Conservation (phyloP, 2,113 vertebrate species). For the Steatornis caripensis region DNA sequence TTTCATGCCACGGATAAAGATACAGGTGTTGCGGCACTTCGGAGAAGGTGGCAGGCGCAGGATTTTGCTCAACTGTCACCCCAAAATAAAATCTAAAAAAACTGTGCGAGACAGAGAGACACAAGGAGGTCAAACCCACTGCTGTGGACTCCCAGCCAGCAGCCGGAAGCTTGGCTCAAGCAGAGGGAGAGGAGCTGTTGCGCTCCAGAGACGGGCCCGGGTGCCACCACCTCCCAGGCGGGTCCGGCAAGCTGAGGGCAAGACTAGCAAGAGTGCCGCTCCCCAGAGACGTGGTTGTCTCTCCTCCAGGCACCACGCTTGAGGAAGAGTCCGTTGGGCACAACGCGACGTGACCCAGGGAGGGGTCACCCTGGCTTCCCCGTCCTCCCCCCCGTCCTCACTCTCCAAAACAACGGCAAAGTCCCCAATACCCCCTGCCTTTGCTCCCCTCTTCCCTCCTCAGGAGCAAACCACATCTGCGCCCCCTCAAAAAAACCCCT, state of each 20-base stretch:
- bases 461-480: not conserved
- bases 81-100: not conserved
- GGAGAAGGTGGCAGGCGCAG: not conserved
- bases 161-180: not conserved
- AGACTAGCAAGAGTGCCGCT: not conserved
- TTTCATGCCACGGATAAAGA: not conserved
- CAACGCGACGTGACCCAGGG: not conserved
- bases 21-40: not conserved
- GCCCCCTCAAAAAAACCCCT: not conserved
- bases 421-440: not conserved
- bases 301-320: not conserved
- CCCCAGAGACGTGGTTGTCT: accelerated
- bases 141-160: not conserved
- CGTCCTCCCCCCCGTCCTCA: not conserved
- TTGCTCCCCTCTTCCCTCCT: not conserved
- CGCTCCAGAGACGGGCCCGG: not conserved
- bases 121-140: not conserved
- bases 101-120: not conserved
- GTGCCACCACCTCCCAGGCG: not conserved
- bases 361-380: not conserved
- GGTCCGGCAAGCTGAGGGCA: not conserved
- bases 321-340: not conserved
- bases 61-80: not conserved
- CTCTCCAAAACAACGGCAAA: not conserved
- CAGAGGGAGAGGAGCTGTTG: not conserved